phyloP scores from a whole-genome alignment of 2,888 invertebrate species.

The Cantharis nigra region DNA sequence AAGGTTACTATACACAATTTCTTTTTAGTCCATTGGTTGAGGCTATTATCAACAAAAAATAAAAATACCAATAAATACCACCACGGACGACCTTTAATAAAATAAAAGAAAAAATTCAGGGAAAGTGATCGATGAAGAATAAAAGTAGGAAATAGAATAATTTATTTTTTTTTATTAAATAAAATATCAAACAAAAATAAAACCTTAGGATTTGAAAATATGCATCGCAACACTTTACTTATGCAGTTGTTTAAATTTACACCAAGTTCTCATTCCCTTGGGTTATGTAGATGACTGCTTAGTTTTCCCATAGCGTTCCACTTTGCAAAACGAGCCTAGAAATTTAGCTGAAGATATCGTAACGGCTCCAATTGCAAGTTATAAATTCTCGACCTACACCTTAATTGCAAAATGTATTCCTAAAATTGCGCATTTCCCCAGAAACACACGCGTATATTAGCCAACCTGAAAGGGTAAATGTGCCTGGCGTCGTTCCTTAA shows the following conservation, averaged over 20 bases:
- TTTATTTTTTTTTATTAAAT: not conserved
- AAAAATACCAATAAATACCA: constrained; percentile 29
- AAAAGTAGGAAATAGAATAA: not conserved
- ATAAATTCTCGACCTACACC: constrained; percentile 47
- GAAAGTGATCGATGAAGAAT: not conserved
- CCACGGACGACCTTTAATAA: not conserved
- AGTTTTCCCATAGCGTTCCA: constrained; percentile 25
- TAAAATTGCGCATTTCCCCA: constrained; percentile 42
- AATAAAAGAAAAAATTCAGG: not conserved
- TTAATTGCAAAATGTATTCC: constrained; percentile 48
- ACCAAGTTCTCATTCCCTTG: constrained; percentile 24
- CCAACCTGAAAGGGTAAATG: constrained; percentile 21
- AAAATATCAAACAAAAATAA: not conserved
- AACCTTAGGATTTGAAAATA: constrained; percentile 20
- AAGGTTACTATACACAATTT: constrained; percentile 37
- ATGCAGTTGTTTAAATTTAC: constrained; percentile 28
- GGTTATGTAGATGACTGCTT: constrained; percentile 27
- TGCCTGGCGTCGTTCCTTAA: constrained; percentile 33
- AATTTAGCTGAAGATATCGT: constrained; percentile 31
- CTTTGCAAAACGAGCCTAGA: constrained; percentile 26
- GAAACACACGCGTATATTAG: constrained; percentile 38
- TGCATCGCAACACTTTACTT: constrained; percentile 19
- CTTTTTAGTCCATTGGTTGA: constrained; percentile 39
- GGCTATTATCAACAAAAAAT: constrained; percentile 43
- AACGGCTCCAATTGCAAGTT: constrained; percentile 40